These are phyloP conservation scores for Spinus pinus DNA, from an alignment of 2,797 vertebrate genomes.

Conservation along the genomic window DNA sequence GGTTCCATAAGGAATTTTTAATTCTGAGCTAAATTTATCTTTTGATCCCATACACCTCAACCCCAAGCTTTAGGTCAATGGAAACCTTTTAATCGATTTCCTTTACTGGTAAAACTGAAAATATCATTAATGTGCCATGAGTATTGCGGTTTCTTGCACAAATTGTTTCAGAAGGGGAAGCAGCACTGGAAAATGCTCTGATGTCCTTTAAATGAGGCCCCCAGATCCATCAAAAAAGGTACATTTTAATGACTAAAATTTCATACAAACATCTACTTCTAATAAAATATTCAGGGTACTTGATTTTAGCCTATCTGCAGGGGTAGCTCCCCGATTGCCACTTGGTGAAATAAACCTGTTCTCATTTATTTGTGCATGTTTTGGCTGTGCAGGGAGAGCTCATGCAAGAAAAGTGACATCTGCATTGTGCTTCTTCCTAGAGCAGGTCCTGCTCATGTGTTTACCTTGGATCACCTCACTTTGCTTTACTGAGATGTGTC, in stretches of 20 bases:
- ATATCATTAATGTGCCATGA: not conserved
- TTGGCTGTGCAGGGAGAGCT: not conserved
- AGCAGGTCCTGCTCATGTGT: not conserved
- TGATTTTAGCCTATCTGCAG: not conserved
- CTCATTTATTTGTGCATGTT: not conserved
- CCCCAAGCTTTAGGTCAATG: not conserved
- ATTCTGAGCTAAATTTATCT: not conserved
- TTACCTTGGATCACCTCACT: not conserved
- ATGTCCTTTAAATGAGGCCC: not conserved
- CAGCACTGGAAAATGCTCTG: not conserved
- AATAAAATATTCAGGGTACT: not conserved
- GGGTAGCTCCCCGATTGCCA: not conserved
- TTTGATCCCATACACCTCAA: not conserved
- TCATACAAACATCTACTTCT: not conserved
- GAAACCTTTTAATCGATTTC: conserved; percentile 16
- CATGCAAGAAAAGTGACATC: not conserved
- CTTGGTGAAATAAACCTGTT: not conserved
- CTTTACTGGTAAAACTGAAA: not conserved
- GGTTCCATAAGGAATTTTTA: not conserved
- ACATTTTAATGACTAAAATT: not conserved
- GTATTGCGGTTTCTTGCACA: not conserved
- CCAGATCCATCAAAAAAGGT: not conserved
- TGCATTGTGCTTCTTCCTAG: not conserved
- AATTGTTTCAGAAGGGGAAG: not conserved
- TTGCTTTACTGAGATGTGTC: not conserved